These are phyloP conservation scores for Myopa testacea DNA, from an alignment of 2,888 invertebrate genomes.

Conservation along the genomic window DNA sequence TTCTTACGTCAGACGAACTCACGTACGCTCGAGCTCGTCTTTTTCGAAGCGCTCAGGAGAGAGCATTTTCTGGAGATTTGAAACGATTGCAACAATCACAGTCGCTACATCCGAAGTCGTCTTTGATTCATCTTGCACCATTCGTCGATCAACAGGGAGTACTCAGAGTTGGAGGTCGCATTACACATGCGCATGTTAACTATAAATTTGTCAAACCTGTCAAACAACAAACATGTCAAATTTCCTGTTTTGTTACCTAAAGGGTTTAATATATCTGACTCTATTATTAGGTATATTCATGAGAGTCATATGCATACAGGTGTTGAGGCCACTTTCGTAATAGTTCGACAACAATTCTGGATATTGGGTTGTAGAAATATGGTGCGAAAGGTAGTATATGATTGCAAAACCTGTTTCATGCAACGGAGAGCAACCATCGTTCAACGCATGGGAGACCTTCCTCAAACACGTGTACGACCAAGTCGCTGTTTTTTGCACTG, in stretches of 20 bases:
- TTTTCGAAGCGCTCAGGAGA: background rate
- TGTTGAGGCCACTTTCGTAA: slow-evolving; percentile 1
- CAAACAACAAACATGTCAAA: no score
- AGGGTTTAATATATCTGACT: slow-evolving; percentile 19
- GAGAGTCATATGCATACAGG: slow-evolving; percentile 34
- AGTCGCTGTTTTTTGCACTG: no score
- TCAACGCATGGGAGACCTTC: no score
- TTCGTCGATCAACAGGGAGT: slow-evolving; percentile 7
- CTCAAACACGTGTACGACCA: no score
- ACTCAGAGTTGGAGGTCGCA: slow-evolving; percentile 16
- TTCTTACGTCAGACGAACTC: background rate
- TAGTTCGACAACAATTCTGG: slow-evolving; percentile 36
- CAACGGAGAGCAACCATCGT: no score
- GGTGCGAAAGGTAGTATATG: no score
- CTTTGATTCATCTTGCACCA: background rate
- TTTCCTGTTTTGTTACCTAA: slow-evolving; percentile 18
- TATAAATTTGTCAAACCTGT: no score
- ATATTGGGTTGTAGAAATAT: slow-evolving; percentile 41
- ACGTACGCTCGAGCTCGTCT: background rate
- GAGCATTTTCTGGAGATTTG: background rate
- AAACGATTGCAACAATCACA: background rate
- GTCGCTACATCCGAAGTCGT: slow-evolving; percentile 3
- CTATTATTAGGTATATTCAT: slow-evolving; percentile 35
- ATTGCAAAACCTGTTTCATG: no score
- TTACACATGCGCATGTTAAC: background rate